Conservation (phyloP, 2,888 invertebrate genomes). For the Dorcus parallelipipedus region DNA sequence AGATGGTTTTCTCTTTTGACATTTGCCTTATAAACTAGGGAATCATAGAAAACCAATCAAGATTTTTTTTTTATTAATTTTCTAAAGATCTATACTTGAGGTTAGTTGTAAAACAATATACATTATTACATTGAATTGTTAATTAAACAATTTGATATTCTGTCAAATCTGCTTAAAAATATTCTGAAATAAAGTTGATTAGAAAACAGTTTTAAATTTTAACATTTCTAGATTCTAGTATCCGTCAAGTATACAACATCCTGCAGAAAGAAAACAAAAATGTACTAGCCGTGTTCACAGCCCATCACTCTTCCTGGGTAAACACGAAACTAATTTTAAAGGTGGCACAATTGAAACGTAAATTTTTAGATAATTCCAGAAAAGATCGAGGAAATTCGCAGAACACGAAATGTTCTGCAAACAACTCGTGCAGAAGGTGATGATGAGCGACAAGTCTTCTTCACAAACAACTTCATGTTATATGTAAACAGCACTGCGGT, state of each 20-base stretch:
- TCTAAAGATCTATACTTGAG: no score
- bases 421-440: not conserved
- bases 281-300: slow-evolving; percentile 59
- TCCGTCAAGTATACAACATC: slow-evolving; percentile 53
- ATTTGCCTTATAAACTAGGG: no score
- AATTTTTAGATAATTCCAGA: slow-evolving; percentile 12
- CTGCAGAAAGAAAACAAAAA: slow-evolving; percentile 49
- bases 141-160: no score
- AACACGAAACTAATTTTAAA: slow-evolving; percentile 17
- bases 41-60: no score
- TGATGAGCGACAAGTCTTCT: not conserved
- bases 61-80: no score
- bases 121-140: no score
- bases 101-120: no score
- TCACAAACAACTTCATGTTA: slow-evolving; percentile 1
- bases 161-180: no score
- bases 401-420: slow-evolving; percentile 3
- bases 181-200: no score
- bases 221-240: slow-evolving; percentile 48
- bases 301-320: slow-evolving; percentile 55
- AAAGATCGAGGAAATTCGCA: not conserved
- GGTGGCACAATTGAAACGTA: slow-evolving; percentile 11
- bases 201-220: no score
- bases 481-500: slow-evolving; percentile 6
- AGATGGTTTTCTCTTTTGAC: no score